Conservation (phyloP, 2,113 vertebrate species). For the Dipodomys ordii region DNA sequence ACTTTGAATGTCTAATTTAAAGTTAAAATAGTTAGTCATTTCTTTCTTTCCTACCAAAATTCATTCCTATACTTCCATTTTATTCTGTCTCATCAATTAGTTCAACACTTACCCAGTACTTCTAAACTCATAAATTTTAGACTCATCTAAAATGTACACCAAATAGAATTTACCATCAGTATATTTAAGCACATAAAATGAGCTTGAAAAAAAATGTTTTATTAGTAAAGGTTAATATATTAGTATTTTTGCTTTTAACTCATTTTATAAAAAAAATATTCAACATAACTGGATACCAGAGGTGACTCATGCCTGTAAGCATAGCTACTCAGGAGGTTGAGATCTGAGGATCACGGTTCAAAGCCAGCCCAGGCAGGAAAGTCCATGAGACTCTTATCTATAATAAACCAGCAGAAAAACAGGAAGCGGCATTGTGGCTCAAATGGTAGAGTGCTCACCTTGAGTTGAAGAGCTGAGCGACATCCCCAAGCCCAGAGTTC, state of each 20-base stretch:
- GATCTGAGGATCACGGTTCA: no score
- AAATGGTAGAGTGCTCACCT: no score
- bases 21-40: slow-evolving; percentile 70
- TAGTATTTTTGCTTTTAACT: neutral
- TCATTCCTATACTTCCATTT: neutral
- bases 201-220: slow-evolving; percentile 7
- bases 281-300: neutral
- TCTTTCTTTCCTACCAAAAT: slow-evolving; percentile 40
- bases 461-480: no score
- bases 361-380: no score
- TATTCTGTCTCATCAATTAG: neutral
- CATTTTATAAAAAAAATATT: neutral
- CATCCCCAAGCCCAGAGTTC: no score
- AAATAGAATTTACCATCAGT: neutral
- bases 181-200: neutral
- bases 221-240: neutral
- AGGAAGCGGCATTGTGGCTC: no score
- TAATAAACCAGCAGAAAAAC: no score
- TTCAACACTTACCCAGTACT: neutral
- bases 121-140: neutral
- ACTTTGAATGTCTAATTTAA: slow-evolving; percentile 68
- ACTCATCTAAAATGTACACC: neutral
- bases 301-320: no score
- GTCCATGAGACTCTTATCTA: no score
- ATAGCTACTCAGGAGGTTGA: no score